Base-by-base conservation (phyloP, 2,888 invertebrate species). In the Cheilosia grossa region DNA sequence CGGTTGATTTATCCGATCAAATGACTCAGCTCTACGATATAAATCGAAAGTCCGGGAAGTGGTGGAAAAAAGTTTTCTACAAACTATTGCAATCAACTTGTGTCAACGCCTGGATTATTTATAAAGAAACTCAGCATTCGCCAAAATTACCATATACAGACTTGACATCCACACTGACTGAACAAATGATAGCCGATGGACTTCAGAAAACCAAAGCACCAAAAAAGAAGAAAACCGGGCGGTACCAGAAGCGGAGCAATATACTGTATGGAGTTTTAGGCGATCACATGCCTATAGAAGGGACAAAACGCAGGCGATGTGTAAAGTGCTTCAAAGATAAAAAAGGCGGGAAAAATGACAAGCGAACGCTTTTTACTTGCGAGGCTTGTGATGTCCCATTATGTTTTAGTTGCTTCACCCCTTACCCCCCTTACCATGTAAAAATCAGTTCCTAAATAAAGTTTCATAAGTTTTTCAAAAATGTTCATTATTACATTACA, bases 241-340 rank as follows among this genome's bases (percentile, higher is more conserved):
- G 64, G 21, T 51, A 64, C 21, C 64, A 64, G 51, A 64, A 64
- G n/a, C 19, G 64, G 13, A 49, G 49, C 51, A 37, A 19, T 17
- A 19, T 58, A 37, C 58, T 19, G 33, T 58, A 21, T 58, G 58
- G 37, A 58, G 33, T 27, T 27, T 30, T 54, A 54, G 54, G 54
- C 64, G 44, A 63, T 63, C 61, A 63, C 47, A 30, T 54, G 54
- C 54, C 30, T 33, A 54, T n/a, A 54, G 33, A 63, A 77, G 69
- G 77, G 40, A 77, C 58, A 59, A 56, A 30, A 30, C 67, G 75
- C 51, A 66, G 59, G 59, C 42, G 75, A 75, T 75, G 66, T 61
- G 75, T 75, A 66, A 75, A 75, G 42, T 75, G 67, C 59, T 24
- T 24, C 24, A 2, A 24, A 24, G 24, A 24, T 24, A 24, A 24